These are phyloP conservation scores for Platanista minor DNA, from an alignment of 2,113 vertebrate genomes.

Conservation along the genomic window DNA sequence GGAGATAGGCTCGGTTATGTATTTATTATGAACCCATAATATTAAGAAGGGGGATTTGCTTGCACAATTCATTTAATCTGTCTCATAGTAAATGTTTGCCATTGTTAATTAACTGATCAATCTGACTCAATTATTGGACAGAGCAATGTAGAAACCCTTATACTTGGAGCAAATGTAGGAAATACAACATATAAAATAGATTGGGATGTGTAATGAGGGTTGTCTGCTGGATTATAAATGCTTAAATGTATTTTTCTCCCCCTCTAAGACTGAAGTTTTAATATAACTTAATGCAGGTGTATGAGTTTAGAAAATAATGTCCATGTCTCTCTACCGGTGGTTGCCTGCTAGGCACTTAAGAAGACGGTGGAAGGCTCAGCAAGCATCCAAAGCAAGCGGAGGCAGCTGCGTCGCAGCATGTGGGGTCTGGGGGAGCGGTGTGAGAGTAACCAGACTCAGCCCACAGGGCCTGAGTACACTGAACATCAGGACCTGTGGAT, in stretches of 20 bases:
- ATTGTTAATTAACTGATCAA: slow-evolving; percentile 13
- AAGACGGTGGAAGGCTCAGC: slow-evolving; percentile 2
- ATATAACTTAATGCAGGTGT: slow-evolving; percentile 39
- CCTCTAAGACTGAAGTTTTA: neutral
- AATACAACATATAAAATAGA: neutral
- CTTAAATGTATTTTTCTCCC: neutral
- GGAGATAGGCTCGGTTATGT: neutral
- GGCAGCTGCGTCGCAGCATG: slow-evolving; percentile 23
- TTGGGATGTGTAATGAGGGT: neutral
- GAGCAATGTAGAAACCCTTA: neutral
- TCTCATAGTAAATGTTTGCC: slow-evolving; percentile 17
- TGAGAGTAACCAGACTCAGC: neutral
- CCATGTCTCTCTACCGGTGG: neutral
- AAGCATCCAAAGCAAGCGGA: neutral
- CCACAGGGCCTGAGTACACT: neutral
- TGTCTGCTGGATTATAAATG: neutral
- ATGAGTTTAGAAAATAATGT: slow-evolving; percentile 30
- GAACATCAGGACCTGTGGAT: neutral
- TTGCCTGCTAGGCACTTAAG: slow-evolving; percentile 4
- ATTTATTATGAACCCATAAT: slow-evolving; percentile 9
- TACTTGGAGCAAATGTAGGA: neutral
- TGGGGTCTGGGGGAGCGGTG: neutral
- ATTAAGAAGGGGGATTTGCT: neutral
- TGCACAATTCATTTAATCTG: slow-evolving; percentile 16
- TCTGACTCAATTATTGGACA: slow-evolving; percentile 8